These are phyloP conservation scores for Phylloscopus trochiloides DNA, from an alignment of 2,113 vertebrate genomes.

Conservation along the genomic window DNA sequence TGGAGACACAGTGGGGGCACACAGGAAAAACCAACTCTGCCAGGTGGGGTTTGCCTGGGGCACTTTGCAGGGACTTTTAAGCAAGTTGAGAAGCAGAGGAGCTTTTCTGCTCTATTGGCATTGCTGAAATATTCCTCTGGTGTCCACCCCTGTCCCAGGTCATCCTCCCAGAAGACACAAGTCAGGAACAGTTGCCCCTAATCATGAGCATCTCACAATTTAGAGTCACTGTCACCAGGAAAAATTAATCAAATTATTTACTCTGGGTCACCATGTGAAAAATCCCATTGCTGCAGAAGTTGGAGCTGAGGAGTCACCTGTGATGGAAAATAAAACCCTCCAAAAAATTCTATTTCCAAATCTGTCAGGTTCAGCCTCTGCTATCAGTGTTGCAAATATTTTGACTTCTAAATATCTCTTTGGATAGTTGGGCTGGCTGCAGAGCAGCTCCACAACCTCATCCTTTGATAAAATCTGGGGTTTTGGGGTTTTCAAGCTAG, in stretches of 20 bases:
- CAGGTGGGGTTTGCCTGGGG: background rate
- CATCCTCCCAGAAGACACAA: background rate
- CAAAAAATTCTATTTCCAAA: background rate
- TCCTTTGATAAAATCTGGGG: too few relatives aligned
- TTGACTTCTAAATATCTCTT: background rate
- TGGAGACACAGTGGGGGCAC: background rate
- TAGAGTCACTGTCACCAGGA: background rate
- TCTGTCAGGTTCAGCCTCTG: background rate
- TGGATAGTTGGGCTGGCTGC: background rate
- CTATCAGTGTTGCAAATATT: background rate
- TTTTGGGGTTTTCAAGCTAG: accelerated
- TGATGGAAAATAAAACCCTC: background rate
- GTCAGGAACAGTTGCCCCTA: background rate
- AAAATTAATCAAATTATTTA: background rate
- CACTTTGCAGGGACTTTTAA: background rate
- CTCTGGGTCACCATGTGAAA: background rate
- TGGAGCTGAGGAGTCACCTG: background rate
- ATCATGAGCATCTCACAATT: background rate
- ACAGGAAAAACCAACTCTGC: background rate
- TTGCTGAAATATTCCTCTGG: background rate
- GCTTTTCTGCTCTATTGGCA: background rate
- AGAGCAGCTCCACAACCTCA: background rate
- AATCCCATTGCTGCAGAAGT: background rate
- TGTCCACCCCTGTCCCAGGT: background rate
- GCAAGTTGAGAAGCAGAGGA: background rate